These are phyloP conservation scores for Alcedo quadribrachys DNA, from an alignment of 2,797 vertebrate species.

Conservation along the genomic window DNA sequence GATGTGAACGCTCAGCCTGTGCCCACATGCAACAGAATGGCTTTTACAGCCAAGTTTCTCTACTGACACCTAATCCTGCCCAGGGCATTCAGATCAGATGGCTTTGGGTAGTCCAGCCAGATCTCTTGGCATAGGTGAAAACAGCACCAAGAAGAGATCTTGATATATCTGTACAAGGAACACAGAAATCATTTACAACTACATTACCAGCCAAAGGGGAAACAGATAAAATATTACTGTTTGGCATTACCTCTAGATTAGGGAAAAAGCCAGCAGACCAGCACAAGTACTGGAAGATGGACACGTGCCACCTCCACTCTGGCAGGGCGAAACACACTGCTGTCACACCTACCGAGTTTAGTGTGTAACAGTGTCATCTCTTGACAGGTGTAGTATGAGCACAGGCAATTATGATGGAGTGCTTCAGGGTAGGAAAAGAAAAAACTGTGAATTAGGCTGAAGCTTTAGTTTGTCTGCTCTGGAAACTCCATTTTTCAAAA, in stretches of 20 bases:
- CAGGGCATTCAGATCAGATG: background rate
- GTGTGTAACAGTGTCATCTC: background rate
- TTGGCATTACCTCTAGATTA: background rate
- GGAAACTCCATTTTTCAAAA: conserved; percentile 1
- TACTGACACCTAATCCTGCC: background rate
- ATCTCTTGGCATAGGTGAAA: background rate
- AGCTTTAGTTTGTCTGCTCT: conserved; percentile 1
- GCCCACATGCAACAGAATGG: background rate
- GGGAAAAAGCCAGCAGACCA: background rate
- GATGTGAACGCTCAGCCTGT: background rate
- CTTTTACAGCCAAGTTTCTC: background rate
- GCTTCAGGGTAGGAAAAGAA: background rate
- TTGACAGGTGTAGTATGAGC: conserved; percentile 12
- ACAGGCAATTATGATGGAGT: conserved; percentile 17
- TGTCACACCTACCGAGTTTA: background rate
- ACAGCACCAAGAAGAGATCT: background rate
- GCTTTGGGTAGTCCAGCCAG: background rate
- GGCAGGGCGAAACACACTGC: background rate
- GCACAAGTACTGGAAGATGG: background rate
- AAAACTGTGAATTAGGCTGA: background rate
- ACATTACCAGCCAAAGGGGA: background rate
- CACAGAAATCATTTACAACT: background rate
- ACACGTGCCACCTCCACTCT: background rate
- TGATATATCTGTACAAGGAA: background rate
- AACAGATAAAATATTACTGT: background rate